A percentile compares a stretch with the other conserved stretches of the same genome.
phyloP scores from a whole-genome alignment of 2,797 vertebrate genomes.

The Myripristis jacobus region DNA sequence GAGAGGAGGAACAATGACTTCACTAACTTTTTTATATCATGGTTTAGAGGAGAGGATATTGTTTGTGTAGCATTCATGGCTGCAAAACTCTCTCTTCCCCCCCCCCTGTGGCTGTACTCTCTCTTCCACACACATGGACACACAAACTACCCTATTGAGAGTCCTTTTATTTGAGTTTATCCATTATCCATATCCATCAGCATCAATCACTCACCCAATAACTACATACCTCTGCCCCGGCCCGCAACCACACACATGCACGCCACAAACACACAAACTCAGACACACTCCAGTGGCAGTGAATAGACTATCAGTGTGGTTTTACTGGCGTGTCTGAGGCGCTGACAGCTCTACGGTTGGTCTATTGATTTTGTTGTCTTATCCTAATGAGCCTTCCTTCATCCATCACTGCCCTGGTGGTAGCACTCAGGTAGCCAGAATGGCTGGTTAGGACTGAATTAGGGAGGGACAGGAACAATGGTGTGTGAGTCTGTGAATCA shows the following conservation, averaged over 20 bases:
- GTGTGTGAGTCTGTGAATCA: slow-evolving; percentile 4
- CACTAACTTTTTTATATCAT: slow-evolving; percentile 66
- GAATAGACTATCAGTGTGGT: slow-evolving; percentile 60
- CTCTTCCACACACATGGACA: slow-evolving; percentile 12
- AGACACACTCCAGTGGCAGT: slow-evolving; percentile 46
- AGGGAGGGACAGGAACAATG: slow-evolving; percentile 52
- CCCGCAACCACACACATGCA: slow-evolving; percentile 29
- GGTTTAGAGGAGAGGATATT: slow-evolving; percentile 23
- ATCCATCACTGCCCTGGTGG: slow-evolving; percentile 72
- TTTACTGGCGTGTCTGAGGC: slow-evolving; percentile 66
- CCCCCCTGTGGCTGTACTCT: slow-evolving; percentile 3
- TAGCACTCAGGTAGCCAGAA: slow-evolving; percentile 54
- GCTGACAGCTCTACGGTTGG: slow-evolving; percentile 63
- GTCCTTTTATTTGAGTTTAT: slow-evolving; percentile 70
- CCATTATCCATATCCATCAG: slow-evolving; percentile 75
- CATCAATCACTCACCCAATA: slow-evolving; percentile 69
- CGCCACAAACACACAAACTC: slow-evolving; percentile 35
- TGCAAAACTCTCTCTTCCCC: slow-evolving; percentile 9
- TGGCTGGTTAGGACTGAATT: slow-evolving; percentile 58
- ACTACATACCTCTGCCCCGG: slow-evolving; percentile 46
- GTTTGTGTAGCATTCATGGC: slow-evolving; percentile 32
- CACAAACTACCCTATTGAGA: slow-evolving; percentile 28
- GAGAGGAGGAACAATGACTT: slow-evolving; percentile 54
- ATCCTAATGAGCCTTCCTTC: slow-evolving; percentile 77
- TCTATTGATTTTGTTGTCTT: slow-evolving; percentile 81